Evolutionary conservation across 2,797 vertebrate genomes (phyloP).

Genomic region (Rhinatrema bivittatum): DNA sequence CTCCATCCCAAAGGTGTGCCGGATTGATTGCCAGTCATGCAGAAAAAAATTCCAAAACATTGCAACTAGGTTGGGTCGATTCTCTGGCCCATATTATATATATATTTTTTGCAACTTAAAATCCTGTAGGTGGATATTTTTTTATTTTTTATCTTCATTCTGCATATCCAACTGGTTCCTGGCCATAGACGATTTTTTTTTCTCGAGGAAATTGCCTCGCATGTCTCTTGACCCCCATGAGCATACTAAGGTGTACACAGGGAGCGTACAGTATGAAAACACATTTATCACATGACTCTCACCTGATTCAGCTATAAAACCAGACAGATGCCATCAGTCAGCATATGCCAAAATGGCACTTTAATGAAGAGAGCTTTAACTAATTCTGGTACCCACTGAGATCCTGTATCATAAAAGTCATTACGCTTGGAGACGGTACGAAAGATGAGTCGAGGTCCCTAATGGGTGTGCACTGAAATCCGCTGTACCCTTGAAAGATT

Average conservation of each 20-base stretch:
- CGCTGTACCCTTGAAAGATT: conserved; percentile 18
- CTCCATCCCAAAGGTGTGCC: no score
- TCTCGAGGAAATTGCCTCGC: conserved; percentile 23
- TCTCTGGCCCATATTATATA: no score
- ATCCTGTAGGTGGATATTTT: no score
- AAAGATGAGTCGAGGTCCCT: not conserved
- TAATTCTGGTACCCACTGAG: conserved; percentile 49
- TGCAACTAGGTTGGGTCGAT: no score
- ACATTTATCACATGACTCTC: conserved; percentile 65
- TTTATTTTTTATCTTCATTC: no score
- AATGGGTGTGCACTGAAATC: conserved; percentile 20
- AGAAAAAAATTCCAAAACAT: no score
- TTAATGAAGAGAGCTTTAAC: conserved; percentile 58
- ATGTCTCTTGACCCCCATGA: conserved; percentile 21
- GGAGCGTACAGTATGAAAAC: conserved; percentile 31
- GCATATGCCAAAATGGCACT: conserved; percentile 38
- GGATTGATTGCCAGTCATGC: no score
- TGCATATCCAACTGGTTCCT: conserved; percentile 37
- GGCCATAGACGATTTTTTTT: no score
- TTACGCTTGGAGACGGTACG: conserved; percentile 13
- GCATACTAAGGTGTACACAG: conserved; percentile 21
- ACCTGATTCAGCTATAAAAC: conserved; percentile 38
- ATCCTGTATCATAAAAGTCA: conserved; percentile 29
- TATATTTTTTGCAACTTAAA: no score
- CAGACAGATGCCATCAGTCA: conserved; percentile 33